Base-by-base conservation (phyloP, 2,888 invertebrate species). In the Acrobasis suavella region DNA sequence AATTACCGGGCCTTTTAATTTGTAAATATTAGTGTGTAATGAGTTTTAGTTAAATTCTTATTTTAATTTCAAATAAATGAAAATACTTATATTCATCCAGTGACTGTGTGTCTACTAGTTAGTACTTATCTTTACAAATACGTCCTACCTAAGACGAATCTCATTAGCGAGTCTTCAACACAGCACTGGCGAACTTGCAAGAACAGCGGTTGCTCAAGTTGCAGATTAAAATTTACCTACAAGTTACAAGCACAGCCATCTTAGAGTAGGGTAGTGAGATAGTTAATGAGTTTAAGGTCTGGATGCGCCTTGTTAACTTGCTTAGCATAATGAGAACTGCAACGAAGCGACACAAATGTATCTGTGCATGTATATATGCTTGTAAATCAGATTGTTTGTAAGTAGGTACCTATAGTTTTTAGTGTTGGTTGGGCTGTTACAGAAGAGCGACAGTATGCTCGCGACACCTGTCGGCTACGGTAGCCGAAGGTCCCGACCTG, bases 241-340 rank as follows among this genome's bases (percentile, higher is more conserved):
- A 52, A 32, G 22, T 12, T 51, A 14, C 32, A 32, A 22, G 14
- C 12, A 22, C 2, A 32, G 12, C 52, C 15, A 22, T 12, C 17
- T 22, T 1, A 22, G 17, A 22, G 46, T n/a, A 46, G 14, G 55
- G 17, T 17, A 56, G 55, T 38, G 10, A 37, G 50, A 60, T 50
- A 42, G 60, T 56, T 64, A 64, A 64, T 64, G 16, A 39, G 39
- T 39, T 55, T 55, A 55, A 55, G 55, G 39, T 16, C 55, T 39
- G 39, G 55, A 38, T 55, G 38, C 55, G 17, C 55, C 39, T 42
- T 39, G 55, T 42, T 56, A 56, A 56, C 55, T 38, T 7, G 16
- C 16, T 56, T 56, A 56, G 55, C 37, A 56, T 56, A 42, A 56
- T 56, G 55, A 56, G 39, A 56, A 56, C 55, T 56, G 10, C 37